Evolutionary conservation across 2,888 invertebrate genomes (phyloP).

Genomic region (Willowsia nigromaculata): DNA sequence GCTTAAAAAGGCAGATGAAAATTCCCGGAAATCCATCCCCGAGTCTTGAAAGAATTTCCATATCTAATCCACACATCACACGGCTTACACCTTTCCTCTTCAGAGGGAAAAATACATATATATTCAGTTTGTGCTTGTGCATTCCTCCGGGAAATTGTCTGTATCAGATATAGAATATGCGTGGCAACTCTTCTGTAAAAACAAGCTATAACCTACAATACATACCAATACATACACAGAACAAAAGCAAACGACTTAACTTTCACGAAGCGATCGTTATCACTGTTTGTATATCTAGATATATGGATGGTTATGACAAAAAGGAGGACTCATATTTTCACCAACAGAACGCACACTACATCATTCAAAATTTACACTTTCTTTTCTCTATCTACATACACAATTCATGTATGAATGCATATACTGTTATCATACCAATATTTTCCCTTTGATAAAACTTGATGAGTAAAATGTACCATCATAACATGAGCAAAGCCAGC

Average conservation of each 20-base stretch:
- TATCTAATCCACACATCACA: too few relatives aligned
- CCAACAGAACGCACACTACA: background rate
- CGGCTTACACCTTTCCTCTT: too few relatives aligned
- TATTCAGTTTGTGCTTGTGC: background rate
- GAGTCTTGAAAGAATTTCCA: too few relatives aligned
- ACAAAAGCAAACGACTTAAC: background rate
- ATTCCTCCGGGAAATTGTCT: constrained; percentile 36
- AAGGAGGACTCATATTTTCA: background rate
- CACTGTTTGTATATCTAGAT: background rate
- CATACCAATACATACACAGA: background rate
- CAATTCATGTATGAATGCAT: background rate
- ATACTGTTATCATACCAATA: background rate
- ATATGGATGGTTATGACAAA: background rate
- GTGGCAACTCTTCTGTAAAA: background rate
- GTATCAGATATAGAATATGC: background rate
- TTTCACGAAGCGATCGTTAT: background rate
- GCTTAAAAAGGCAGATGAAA: too few relatives aligned
- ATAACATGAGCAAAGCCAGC: background rate
- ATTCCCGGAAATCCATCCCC: too few relatives aligned
- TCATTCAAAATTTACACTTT: constrained; percentile 43
- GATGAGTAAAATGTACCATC: background rate
- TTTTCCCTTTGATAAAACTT: constrained; percentile 9
- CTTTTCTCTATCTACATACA: background rate
- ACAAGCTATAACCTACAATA: background rate
- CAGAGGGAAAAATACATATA: background rate